Percentiles rank a stretch among this genome's conserved stretches.
phyloP scores from a whole-genome alignment of 2,888 invertebrate genomes.

The Troides helena region DNA sequence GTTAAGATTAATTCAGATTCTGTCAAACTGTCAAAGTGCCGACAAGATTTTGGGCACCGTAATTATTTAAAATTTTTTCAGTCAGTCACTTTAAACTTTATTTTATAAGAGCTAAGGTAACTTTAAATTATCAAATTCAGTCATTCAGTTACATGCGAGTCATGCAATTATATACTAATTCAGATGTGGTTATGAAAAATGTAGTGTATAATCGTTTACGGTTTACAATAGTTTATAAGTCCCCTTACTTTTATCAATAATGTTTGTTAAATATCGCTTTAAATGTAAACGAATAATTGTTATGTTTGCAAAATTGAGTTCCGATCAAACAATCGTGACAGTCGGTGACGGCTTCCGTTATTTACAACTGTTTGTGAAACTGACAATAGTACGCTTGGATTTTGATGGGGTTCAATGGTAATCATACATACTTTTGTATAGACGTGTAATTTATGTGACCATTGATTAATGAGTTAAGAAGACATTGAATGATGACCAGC shows the following conservation, averaged over 20 bases:
- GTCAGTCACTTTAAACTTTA: too few species aligned
- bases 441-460: background rate
- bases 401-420: slow-evolving; percentile 5
- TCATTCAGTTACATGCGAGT: too few species aligned
- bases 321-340: background rate
- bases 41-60: too few species aligned
- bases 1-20: background rate
- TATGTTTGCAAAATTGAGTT: slow-evolving; percentile 17
- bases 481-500: background rate
- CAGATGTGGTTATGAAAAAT: too few species aligned
- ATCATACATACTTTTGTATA: background rate
- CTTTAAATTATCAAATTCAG: too few species aligned
- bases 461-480: background rate
- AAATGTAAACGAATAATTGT: background rate
- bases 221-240: background rate
- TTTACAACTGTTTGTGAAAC: slow-evolving; percentile 8
- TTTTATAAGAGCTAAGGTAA: too few species aligned
- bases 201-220: background rate
- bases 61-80: too few species aligned
- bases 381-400: background rate
- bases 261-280: background rate
- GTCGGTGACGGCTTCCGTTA: background rate
- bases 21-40: too few species aligned
- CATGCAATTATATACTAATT: too few species aligned
- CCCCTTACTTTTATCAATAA: background rate